Conservation (phyloP, 1,140 invertebrate species). For the Eurosta solidaginis region DNA sequence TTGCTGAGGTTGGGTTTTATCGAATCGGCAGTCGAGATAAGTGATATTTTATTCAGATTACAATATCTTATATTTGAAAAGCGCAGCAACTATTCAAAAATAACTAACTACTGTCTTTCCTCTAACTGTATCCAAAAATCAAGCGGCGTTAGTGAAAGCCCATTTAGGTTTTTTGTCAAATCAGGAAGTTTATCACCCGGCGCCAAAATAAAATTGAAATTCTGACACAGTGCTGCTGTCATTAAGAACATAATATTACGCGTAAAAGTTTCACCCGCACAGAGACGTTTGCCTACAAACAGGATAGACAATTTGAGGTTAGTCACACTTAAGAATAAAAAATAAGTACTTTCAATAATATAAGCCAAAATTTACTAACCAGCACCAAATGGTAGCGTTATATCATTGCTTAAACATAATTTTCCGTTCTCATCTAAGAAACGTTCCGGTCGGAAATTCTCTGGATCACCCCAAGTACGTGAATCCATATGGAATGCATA, state of each 20-base stretch:
- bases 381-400: slow-evolving; percentile 65
- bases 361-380: slow-evolving; percentile 50
- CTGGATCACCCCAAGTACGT: slow-evolving; percentile 70
- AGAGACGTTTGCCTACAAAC: slow-evolving; percentile 72
- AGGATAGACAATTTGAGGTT: too few relatives aligned
- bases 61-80: not conserved
- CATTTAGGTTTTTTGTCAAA: slow-evolving; percentile 51
- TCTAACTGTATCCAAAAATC: slow-evolving; percentile 58
- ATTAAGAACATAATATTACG: slow-evolving; percentile 70
- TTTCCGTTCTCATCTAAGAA: slow-evolving; percentile 48
- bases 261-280: slow-evolving; percentile 74
- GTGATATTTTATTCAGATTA: too few relatives aligned
- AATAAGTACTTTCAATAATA: not conserved
- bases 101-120: slow-evolving; percentile 34
- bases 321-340: too few relatives aligned
- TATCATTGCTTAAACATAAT: slow-evolving; percentile 49
- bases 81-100: not conserved
- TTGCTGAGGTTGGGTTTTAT: too few relatives aligned
- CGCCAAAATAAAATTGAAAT: slow-evolving; percentile 63
- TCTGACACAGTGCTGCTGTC: slow-evolving; percentile 68
- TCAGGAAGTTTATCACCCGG: slow-evolving; percentile 52
- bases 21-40: too few relatives aligned
- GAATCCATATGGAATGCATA: slow-evolving; percentile 63
- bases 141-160: slow-evolving; percentile 51
- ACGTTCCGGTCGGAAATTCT: slow-evolving; percentile 72